phyloP scores from a whole-genome alignment of 2,797 vertebrate genomes.

The Eospalax fontanierii region DNA sequence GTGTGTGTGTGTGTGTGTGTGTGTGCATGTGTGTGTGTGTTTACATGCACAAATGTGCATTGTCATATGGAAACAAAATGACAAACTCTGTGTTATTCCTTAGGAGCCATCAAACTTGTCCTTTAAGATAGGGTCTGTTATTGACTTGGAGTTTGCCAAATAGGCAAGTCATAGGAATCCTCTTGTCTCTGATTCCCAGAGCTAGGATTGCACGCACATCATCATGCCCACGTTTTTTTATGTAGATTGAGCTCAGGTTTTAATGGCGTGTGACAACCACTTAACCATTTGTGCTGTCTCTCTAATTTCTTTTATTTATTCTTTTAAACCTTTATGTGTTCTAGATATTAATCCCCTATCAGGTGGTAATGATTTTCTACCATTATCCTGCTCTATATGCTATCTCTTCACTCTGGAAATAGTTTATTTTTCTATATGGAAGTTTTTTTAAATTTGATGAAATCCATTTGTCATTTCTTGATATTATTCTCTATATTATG shows the following conservation, averaged over 20 bases:
- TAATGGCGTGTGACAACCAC: background rate
- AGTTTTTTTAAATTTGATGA: background rate
- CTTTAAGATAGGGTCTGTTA: background rate
- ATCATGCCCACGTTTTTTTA: background rate
- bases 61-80: background rate
- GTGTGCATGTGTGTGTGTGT: background rate
- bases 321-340: background rate
- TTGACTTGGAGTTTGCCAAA: background rate
- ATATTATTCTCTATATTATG: no score
- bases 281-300: no score
- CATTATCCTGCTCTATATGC: background rate
- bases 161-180: background rate
- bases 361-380: background rate
- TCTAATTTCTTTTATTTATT: background rate
- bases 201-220: background rate
- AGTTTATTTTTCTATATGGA: background rate
- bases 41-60: background rate
- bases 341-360: background rate
- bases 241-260: background rate
- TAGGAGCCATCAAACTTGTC: background rate
- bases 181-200: background rate
- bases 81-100: background rate
- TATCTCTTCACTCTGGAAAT: background rate
- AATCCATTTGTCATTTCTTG: background rate
- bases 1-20: background rate